Evolutionary conservation across 2,113 vertebrate species (phyloP).

Genomic region (Ivindomyrus marchei): DNA sequence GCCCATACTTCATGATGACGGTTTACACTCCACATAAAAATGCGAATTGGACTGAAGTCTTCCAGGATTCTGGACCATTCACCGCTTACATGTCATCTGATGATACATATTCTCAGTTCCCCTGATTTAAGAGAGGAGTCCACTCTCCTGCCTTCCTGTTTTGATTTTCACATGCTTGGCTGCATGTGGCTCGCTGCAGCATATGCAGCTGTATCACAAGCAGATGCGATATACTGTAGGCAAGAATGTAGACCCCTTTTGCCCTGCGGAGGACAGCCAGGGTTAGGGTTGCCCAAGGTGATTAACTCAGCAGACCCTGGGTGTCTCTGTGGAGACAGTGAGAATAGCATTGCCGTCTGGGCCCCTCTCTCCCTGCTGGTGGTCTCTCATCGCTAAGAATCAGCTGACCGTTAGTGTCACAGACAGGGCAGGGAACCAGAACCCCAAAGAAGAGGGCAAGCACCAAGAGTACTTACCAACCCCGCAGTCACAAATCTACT

Average conservation of each 20-base stretch:
- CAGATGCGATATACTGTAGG: background rate
- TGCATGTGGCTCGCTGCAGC: background rate
- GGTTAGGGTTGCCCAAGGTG: background rate
- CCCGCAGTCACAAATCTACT: background rate
- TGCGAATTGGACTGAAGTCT: background rate
- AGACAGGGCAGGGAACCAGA: background rate
- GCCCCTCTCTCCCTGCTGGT: background rate
- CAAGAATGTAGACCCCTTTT: background rate
- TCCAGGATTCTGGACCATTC: background rate
- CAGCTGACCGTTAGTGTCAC: background rate
- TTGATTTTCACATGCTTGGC: background rate
- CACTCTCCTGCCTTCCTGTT: background rate
- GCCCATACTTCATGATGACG: background rate
- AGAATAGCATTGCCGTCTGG: background rate
- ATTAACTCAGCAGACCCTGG: background rate
- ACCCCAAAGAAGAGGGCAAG: too few relatives aligned
- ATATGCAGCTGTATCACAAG: background rate
- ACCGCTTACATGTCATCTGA: background rate
- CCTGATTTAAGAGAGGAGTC: background rate
- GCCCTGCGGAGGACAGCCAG: background rate
- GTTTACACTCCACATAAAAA: background rate
- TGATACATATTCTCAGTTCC: background rate
- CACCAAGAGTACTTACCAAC: background rate
- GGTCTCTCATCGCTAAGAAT: background rate
- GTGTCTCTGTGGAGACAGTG: background rate